Base-by-base conservation (phyloP, 1,140 invertebrate species). In the Cydia pomonella region DNA sequence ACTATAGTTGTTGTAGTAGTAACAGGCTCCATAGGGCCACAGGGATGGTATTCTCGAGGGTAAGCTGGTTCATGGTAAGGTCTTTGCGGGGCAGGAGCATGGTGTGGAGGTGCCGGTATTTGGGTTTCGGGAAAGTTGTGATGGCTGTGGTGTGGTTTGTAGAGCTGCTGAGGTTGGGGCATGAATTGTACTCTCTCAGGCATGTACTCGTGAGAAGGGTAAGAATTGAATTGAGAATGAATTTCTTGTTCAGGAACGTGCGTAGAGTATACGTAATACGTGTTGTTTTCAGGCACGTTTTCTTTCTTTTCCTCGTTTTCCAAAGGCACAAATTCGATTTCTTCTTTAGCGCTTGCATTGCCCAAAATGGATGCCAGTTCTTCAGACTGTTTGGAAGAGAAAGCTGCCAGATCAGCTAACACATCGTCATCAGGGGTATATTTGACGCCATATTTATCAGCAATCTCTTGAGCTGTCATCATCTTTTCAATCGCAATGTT, bases 401-500 rank as follows among this genome's bases (percentile, higher is more conserved):
- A 85, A 47, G 85, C 50, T 10, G 90, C 91, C 0, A 92, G 71
- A 27, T 92, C 88, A 47, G 87, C 77, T 7, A 93, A 74, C 16
- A 91, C 85, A 82, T 92, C 89, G 6, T 88, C 81, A 69, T 93
- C 91, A 13, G 91, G 89, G 69, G 80, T 86, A 76, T 89, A 93
- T 50, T 87, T 84, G 23, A 92, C 84, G 10, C 87, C 87, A 74
- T 82, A 92, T 81, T 92, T 92, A 29, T 93, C 88, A 72, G 91
- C 90, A 16, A 93, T 93, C 80, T 93, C 88, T 83, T 93, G 90
- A 50, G 91, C 91, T 13, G 84, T 83, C 90, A 93, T 92, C 90
- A 93, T 90, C 78, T 93, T 93, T 16, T 93, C 91, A 23, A 93
- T 93, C 1, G 89, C 89, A 29, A 92, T 86, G 47, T 92, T 93